Evolutionary conservation across 2,888 invertebrate species (phyloP).

Genomic region (Melanotus villosus): DNA sequence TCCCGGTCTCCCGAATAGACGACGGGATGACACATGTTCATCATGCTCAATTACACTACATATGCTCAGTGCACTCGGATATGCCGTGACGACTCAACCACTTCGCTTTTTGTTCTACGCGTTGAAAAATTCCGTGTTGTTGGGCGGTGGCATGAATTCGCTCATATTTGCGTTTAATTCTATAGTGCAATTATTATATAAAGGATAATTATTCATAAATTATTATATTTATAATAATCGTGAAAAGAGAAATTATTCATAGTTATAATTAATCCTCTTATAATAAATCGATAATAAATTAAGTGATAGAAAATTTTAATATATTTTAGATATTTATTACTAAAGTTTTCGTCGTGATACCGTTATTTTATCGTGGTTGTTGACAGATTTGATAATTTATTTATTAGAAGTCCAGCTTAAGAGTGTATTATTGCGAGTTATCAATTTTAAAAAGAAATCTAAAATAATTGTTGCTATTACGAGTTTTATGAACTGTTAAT

Average conservation of each 20-base stretch:
- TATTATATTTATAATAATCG: background rate
- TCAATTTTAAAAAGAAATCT: background rate
- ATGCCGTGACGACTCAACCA: slow-evolving; percentile 40
- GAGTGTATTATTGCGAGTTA: background rate
- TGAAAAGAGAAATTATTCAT: background rate
- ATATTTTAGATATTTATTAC: too few species aligned
- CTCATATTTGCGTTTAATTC: background rate
- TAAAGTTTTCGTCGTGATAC: background rate
- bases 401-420: background rate
- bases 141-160: slow-evolving; percentile 4
- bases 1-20: slow-evolving; percentile 33
- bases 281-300: background rate
- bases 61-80: slow-evolving; percentile 48
- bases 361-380: background rate
- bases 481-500: slow-evolving; percentile 23
- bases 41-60: slow-evolving; percentile 57
- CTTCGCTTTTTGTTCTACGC: background rate
- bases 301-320: slow-evolving; percentile 20
- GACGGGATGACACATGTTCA: slow-evolving; percentile 59
- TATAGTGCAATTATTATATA: background rate
- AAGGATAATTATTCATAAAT: background rate
- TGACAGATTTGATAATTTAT: background rate
- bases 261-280: too few species aligned
- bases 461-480: background rate
- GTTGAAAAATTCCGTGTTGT: background rate